Percentiles rank a stretch among this genome's conserved stretches.
Evolutionary conservation across 2,113 vertebrate genomes (phyloP).

Genomic region (Butastur rufipennis): DNA sequence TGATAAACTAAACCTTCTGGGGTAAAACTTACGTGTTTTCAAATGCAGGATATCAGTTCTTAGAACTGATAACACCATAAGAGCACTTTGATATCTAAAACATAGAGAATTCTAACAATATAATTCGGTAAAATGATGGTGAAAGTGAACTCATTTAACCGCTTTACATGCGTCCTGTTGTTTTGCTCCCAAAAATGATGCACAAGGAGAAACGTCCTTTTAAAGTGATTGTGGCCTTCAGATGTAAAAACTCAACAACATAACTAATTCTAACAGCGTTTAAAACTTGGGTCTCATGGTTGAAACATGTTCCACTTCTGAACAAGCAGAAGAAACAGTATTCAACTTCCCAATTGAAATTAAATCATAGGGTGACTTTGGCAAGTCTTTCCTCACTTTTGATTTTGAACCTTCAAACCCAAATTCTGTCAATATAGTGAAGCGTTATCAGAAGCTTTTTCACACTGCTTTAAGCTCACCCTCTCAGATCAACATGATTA

Average conservation of each 20-base stretch:
- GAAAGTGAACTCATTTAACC: not conserved
- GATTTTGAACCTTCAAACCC: not conserved
- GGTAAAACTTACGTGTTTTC: not conserved
- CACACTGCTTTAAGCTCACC: not conserved
- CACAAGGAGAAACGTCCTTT: not conserved
- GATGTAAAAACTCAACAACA: not conserved
- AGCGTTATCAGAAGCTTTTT: not conserved
- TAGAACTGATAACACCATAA: not conserved
- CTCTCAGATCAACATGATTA: slow-evolving; percentile 20
- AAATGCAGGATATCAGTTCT: not conserved
- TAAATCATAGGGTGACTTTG: not conserved
- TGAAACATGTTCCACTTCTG: not conserved
- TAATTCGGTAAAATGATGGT: not conserved
- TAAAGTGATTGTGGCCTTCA: not conserved
- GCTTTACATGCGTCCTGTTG: not conserved
- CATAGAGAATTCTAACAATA: not conserved
- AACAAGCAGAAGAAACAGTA: not conserved
- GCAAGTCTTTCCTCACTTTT: not conserved
- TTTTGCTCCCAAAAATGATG: not conserved
- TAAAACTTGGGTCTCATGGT: not conserved
- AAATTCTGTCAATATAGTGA: not conserved
- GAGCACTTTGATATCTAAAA: not conserved
- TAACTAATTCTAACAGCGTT: not conserved
- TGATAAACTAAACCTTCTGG: not conserved
- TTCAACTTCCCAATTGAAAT: not conserved